Conservation (phyloP, 2,113 vertebrate species). For the Pterocles burchelli region DNA sequence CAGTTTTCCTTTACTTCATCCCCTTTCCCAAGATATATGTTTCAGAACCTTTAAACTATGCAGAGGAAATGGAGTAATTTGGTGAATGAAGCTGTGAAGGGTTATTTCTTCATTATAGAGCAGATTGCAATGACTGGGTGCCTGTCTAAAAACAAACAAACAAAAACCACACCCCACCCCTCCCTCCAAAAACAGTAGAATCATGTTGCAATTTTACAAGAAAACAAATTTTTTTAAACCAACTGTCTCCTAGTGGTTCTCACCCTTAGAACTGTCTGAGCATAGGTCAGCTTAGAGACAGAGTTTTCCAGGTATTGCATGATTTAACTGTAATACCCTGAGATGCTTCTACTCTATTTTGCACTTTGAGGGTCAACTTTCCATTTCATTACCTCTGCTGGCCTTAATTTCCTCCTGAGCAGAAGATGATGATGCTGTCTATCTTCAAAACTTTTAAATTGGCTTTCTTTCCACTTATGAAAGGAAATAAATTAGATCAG, state of each 20-base stretch:
- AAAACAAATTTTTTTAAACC: not conserved
- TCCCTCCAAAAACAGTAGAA: not conserved
- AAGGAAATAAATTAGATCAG: not conserved
- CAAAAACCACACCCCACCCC: not conserved
- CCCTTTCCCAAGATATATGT: not conserved
- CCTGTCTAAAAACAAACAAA: not conserved
- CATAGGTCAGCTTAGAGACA: not conserved
- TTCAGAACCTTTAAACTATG: not conserved
- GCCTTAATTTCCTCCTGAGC: constrained; percentile 11
- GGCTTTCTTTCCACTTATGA: not conserved
- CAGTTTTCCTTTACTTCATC: not conserved
- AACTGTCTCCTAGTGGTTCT: not conserved
- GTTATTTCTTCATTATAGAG: not conserved
- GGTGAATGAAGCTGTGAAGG: not conserved
- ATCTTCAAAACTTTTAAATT: not conserved
- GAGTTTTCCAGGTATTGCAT: not conserved
- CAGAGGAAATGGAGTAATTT: not conserved
- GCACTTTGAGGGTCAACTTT: not conserved
- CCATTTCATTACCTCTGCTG: not conserved
- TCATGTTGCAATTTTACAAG: not conserved
- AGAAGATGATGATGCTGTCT: not conserved
- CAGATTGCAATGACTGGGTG: not conserved
- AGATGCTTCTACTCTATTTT: not conserved
- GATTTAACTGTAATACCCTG: not conserved
- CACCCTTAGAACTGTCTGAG: not conserved